Base-by-base conservation (phyloP, 2,888 invertebrate genomes). In the Gortyna flavago region DNA sequence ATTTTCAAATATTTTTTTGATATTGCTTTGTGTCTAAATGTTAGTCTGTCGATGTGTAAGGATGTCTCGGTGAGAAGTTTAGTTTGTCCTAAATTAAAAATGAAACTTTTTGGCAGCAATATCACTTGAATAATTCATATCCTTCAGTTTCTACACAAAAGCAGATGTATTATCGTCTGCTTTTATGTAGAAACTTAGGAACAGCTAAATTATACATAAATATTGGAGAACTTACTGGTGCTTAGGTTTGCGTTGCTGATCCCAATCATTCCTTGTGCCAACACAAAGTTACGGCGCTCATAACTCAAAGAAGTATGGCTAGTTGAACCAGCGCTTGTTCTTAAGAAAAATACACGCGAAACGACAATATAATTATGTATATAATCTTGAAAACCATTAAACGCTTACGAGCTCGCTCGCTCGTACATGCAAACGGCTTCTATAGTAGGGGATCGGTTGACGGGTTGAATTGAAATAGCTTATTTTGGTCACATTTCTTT, bases 401-500 rank as follows among this genome's bases (percentile, higher is more conserved):
- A 6, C 35, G 5, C 35, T 35, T 35, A 35, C n/a, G n/a, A n/a
- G n/a, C n/a, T n/a, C n/a, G n/a, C n/a, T n/a, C n/a, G n/a, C n/a
- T n/a, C n/a, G n/a, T n/a, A 48, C 51, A 51, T 51, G 21, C 51
- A 51, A 21, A 51, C 21, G 21, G 21, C 21, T 51, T 51, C 51
- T 51, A 35, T 35, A 21, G 21, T 51, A 51, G 8, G 21, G 21
- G 21, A 51, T 51, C 51, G 21, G 8, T n/a, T 4, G 11, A n/a
- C 25, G 25, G n/a, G 11, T 32, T 48, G 16, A 74, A 59, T 32
- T 48, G 16, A 74, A 59, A 48, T 67, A n/a, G 29, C 21, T 32
- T 51, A 69, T 41, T 69, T 76, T 25, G 67, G 67, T 48, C 25
- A 25, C n/a, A 59, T 21, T 41, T 59, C 13, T 59, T 48, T 18